phyloP scores from a whole-genome alignment of 2,888 invertebrate genomes.

The Archips xylosteana region DNA sequence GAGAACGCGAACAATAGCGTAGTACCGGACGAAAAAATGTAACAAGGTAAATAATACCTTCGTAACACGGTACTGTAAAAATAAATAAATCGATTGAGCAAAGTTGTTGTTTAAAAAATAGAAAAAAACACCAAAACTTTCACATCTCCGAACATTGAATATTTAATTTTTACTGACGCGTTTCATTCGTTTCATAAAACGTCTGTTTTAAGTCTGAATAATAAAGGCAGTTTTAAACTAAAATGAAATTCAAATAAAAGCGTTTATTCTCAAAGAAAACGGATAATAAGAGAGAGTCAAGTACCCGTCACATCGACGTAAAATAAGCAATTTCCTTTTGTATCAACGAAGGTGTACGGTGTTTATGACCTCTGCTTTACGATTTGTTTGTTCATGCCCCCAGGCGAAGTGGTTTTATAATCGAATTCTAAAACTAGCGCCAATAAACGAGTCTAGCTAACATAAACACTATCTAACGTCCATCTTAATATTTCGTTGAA shows the following conservation, averaged over 20 bases:
- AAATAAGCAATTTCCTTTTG: slow-evolving; percentile 84
- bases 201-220: slow-evolving; percentile 21
- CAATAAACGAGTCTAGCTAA: slow-evolving; percentile 54
- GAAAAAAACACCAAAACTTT: background rate
- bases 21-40: slow-evolving; percentile 45
- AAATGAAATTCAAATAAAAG: slow-evolving; percentile 66
- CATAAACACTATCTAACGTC: slow-evolving; percentile 46
- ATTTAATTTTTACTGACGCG: background rate
- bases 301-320: slow-evolving; percentile 74
- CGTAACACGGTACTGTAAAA: slow-evolving; percentile 36
- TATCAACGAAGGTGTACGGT: slow-evolving; percentile 77
- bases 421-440: slow-evolving; percentile 70
- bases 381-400: slow-evolving; percentile 74
- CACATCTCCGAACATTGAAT: background rate
- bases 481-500: slow-evolving; percentile 48
- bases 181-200: slow-evolving; percentile 15
- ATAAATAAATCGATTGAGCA: background rate
- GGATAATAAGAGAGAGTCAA: slow-evolving; percentile 70
- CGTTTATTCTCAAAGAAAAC: slow-evolving; percentile 67
- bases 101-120: background rate
- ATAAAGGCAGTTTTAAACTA: slow-evolving; percentile 24
- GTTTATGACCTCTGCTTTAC: slow-evolving; percentile 78
- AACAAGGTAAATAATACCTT: slow-evolving; percentile 46
- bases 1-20: slow-evolving; percentile 54
- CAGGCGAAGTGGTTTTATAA: slow-evolving; percentile 65